Conservation (phyloP, 2,888 invertebrate genomes). For the Epinotia ramella region DNA sequence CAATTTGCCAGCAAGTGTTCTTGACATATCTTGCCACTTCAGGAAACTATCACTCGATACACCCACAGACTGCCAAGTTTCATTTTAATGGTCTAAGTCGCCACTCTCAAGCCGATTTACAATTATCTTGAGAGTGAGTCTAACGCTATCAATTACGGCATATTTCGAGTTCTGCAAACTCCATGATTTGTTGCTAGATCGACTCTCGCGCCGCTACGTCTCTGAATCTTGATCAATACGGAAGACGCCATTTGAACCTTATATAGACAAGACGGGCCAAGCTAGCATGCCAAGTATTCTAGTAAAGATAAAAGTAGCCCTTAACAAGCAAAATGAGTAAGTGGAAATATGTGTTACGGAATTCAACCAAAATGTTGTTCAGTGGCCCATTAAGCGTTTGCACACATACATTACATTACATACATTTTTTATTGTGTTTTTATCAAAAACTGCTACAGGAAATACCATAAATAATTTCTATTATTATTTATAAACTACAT, state of each 20-base stretch:
- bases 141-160: conserved; percentile 45
- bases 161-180: conserved; percentile 37
- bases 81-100: not conserved
- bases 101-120: conserved; percentile 5
- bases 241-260: conserved; percentile 54
- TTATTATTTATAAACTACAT: no score
- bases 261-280: conserved; percentile 51
- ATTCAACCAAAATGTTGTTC: not conserved
- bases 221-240: conserved; percentile 52
- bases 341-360: not conserved
- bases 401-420: no score
- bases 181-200: conserved; percentile 30
- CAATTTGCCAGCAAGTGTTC: no score
- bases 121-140: conserved; percentile 23
- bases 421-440: not conserved
- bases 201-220: conserved; percentile 27
- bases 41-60: not conserved
- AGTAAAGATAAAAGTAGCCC: conserved; percentile 52
- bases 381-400: not conserved
- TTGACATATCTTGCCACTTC: no score
- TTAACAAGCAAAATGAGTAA: conserved; percentile 53
- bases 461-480: conserved; percentile 2
- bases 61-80: not conserved
- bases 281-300: conserved; percentile 47
- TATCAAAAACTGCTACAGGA: not conserved